Evolutionary conservation across 2,888 invertebrate genomes (phyloP), one percentile per base, ranked within the genome.

Genomic region (Scrobipalpa costella): DNA sequence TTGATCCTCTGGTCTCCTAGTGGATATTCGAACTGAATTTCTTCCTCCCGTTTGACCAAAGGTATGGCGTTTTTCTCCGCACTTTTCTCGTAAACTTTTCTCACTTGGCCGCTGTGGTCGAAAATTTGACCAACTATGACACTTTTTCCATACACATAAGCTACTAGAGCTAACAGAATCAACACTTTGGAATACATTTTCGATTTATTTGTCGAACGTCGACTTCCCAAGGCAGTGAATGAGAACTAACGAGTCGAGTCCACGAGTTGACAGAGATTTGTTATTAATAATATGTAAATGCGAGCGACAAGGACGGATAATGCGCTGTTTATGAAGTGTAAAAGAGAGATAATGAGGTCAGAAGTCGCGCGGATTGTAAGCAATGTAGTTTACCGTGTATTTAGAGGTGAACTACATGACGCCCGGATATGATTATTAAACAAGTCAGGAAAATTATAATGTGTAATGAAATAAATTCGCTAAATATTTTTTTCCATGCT

Each of bases 51-150:
- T 34, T 86, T 86, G 0, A 88, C 21, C 0, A 88, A 63, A 0
- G 85, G 87, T n/a, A 90, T 78, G 0, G 72, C 68, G 0, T 69
- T 64, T 0, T 79, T 64, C 40, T 84, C 81, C 0, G 84, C 67
- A 0, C 63, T 67, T 27, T 80, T 80, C 7, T 87, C 84, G 57
- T 78, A 84, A 0, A 88, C 81, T 69, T 84, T 83, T 36, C 78
- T 76, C 0, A 88, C 75, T 0, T 75, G 64, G 0, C 85, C 85
- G 33, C 68, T 72, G 21, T 81, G 76, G 13, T 85, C 85, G 34
- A 71, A 76, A 0, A 81, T 73, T 70, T 88, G 85, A 0, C 90
- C 90, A 0, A 90, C 85, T 0, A 84, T 74, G 0, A 90, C 84
- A 15, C 77, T 79, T 67, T 73, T 86, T 1, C 77, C 67, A 15